Conservation (phyloP, 2,113 vertebrate genomes). For the Hypanus sabinus region DNA sequence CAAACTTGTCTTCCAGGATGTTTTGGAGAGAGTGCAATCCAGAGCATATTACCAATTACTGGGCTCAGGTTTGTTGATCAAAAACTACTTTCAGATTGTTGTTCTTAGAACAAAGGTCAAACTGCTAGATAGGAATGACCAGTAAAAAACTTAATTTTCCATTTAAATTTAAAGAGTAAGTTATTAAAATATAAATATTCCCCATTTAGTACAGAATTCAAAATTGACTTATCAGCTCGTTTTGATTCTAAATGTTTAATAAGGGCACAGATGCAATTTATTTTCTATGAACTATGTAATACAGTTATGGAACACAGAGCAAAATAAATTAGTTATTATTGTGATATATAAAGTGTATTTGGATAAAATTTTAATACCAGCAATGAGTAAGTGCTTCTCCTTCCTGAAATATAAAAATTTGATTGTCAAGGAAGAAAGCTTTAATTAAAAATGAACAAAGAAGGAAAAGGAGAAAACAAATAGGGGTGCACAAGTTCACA, state of each 20-base stretch:
- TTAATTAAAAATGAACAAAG: neutral
- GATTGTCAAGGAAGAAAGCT: neutral
- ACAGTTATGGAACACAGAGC: neutral
- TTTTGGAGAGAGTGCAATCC: neutral
- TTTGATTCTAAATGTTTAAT: neutral
- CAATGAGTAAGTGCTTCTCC: neutral
- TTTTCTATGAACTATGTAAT: neutral
- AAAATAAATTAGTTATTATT: neutral
- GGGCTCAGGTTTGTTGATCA: neutral
- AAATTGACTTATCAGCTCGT: neutral
- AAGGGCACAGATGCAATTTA: neutral
- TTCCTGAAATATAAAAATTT: neutral
- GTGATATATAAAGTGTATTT: neutral
- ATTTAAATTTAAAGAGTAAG: neutral
- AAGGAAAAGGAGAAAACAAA: no score
- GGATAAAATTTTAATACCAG: neutral
- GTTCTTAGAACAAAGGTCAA: neutral
- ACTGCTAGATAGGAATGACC: neutral
- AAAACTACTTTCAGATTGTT: neutral
- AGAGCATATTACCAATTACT: neutral
- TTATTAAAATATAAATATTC: neutral
- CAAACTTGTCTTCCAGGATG: neutral
- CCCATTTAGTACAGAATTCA: neutral
- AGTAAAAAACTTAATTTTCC: neutral
- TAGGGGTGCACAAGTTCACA: no score